phyloP scores from a whole-genome alignment of 2,797 vertebrate species.

The Rousettus madagascariensis region DNA sequence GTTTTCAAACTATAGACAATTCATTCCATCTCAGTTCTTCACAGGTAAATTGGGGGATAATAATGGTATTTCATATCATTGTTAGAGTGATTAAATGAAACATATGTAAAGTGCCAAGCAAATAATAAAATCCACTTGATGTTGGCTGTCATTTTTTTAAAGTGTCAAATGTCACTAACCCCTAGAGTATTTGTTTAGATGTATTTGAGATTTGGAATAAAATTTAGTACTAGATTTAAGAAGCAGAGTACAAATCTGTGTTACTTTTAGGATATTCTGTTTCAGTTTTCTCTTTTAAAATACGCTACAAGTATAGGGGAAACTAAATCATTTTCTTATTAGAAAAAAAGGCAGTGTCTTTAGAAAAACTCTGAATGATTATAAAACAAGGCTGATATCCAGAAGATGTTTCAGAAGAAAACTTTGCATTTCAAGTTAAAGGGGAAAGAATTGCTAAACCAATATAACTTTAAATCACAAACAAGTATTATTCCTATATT shows the following conservation, averaged over 20 bases:
- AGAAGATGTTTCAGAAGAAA: neutral
- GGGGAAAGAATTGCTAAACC: neutral
- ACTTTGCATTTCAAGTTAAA: neutral
- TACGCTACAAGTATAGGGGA: neutral
- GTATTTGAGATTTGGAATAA: neutral
- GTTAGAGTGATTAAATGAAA: neutral
- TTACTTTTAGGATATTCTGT: neutral
- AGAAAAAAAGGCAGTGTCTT: neutral
- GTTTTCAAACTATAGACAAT: neutral
- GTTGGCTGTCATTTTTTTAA: neutral
- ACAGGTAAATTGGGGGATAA: neutral
- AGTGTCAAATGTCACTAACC: neutral
- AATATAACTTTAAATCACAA: constrained; percentile 9
- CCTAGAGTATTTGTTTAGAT: neutral
- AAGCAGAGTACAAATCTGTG: neutral
- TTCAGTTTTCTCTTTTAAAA: constrained; percentile 19
- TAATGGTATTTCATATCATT: neutral
- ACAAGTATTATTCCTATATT: neutral
- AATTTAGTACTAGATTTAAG: neutral
- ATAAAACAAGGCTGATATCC: neutral
- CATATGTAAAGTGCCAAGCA: neutral
- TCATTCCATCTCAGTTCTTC: constrained; percentile 30
- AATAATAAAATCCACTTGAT: constrained; percentile 28
- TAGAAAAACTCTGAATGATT: neutral
- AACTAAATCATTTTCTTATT: neutral